Conservation (phyloP, 2,113 vertebrate genomes). For the Salvelinus fontinalis region DNA sequence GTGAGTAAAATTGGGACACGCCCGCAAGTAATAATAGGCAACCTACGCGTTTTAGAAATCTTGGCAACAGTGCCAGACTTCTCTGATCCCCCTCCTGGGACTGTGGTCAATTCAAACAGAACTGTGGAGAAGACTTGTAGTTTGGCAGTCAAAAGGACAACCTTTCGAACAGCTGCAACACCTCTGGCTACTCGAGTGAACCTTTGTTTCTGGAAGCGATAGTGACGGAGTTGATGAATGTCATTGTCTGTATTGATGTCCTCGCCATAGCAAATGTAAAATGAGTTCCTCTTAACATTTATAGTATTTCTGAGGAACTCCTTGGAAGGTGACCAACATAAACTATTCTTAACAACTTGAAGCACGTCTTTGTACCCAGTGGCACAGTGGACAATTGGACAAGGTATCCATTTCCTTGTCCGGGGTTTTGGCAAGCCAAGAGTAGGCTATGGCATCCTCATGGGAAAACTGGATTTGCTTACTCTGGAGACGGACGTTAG, state of each 20-base stretch:
- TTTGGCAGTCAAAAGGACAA: neutral
- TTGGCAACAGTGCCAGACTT: neutral
- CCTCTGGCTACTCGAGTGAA: neutral
- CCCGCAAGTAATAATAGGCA: slow-evolving; percentile 19
- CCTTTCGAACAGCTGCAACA: neutral
- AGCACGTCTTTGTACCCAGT: neutral
- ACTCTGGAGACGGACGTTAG: slow-evolving; percentile 69
- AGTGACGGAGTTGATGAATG: neutral
- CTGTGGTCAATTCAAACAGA: neutral
- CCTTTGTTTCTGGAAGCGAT: neutral
- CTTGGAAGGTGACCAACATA: neutral
- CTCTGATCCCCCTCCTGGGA: neutral
- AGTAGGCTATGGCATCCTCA: slow-evolving; percentile 55
- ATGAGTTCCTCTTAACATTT: neutral
- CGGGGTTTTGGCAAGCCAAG: neutral
- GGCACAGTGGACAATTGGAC: neutral
- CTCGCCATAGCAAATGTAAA: neutral
- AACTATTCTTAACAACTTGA: neutral
- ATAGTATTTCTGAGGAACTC: neutral
- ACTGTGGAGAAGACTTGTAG: neutral
- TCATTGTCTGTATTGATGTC: neutral
- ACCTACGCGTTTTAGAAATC: neutral
- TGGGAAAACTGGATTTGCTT: slow-evolving; percentile 56
- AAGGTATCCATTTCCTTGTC: neutral
- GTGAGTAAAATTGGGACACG: neutral